These are phyloP conservation scores for Pachypeltis micranthus DNA, from an alignment of 1,140 invertebrate species.

Conservation along the genomic window DNA sequence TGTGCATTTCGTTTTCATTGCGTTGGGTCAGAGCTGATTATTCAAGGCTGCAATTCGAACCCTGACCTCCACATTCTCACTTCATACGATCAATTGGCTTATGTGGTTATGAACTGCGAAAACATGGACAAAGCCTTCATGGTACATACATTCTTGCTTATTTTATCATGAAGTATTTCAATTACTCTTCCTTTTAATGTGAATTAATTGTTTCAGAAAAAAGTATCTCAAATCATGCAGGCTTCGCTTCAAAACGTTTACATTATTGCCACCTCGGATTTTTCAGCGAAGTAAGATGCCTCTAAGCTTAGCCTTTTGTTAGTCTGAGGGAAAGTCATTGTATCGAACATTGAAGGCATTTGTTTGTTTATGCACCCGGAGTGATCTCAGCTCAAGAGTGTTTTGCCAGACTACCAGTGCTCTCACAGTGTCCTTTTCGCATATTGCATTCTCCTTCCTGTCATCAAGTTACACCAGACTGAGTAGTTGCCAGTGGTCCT, in stretches of 20 bases:
- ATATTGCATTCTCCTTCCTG: too few relatives aligned
- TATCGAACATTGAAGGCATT: too few relatives aligned
- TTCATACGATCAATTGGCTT: conserved; percentile 59
- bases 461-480: too few relatives aligned
- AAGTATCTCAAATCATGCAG: conserved; percentile 27
- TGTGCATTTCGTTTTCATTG: conserved; percentile 10
- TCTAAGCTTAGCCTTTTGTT: too few relatives aligned
- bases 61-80: conserved; percentile 45
- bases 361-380: too few relatives aligned
- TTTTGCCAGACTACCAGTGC: too few relatives aligned
- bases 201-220: conserved; percentile 23
- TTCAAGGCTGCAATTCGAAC: conserved; percentile 31
- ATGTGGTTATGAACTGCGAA: conserved; percentile 39
- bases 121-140: conserved; percentile 38
- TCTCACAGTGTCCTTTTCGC: too few relatives aligned
- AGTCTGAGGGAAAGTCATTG: too few relatives aligned
- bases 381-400: too few relatives aligned
- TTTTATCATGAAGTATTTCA: too few relatives aligned
- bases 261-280: conserved; percentile 25
- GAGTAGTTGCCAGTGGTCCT: too few relatives aligned
- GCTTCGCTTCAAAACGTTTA: conserved; percentile 25
- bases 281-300: conserved; percentile 21
- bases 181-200: not conserved
- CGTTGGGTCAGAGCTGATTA: conserved; percentile 33
- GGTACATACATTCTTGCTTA: too few relatives aligned